Evolutionary conservation across 1,140 invertebrate species (phyloP), one percentile per base, ranked within the genome.

Genomic region (Choristoneura fumiferana): DNA sequence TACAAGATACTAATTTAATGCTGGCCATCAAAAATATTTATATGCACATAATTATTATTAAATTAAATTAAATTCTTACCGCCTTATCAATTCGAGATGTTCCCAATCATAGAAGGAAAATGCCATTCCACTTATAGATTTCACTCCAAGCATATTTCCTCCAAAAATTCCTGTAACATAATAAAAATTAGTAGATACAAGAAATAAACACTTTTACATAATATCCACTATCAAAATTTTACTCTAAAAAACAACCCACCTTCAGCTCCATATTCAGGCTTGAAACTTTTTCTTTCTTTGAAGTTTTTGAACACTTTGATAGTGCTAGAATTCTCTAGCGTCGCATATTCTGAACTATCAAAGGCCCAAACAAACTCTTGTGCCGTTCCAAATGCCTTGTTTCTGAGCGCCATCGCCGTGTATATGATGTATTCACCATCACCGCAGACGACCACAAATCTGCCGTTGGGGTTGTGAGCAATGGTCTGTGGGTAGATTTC

Each of bases 361-460:
- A 95, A 92, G 0, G 97, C 97, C 99, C 99, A 99, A 0, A 99
- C 98, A 90, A 99, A 99, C 87, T 99, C 98, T 60, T 99, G 96
- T 0, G 98, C 98, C 4, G 97, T 95, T 2, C 99, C 99, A 87
- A 99, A 99, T 8, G 97, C 97, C 86, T 99, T 99, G 84, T 99
- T 99, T 40, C 99, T 92, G 34, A 99, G 90, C 0, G 98, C 98
- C 97, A 99, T 99, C 0, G 98, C 97, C 0, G 99, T 99, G 87
- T 99, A 99, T 69, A 99, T 99, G 10, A 99, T 99, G 83, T 99
- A 99, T 84, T 99, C 99, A 0, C 98, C 99, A 90, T 99, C 99
- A 8, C 99, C 99, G 89, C 99, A 99, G 6, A 99, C 98, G 3
- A 99, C 98, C 1, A 99, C 95, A 90, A 99, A 99, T 45, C 98